Conservation (phyloP, 1,140 invertebrate species). For the Sarcophaga peregrina region DNA sequence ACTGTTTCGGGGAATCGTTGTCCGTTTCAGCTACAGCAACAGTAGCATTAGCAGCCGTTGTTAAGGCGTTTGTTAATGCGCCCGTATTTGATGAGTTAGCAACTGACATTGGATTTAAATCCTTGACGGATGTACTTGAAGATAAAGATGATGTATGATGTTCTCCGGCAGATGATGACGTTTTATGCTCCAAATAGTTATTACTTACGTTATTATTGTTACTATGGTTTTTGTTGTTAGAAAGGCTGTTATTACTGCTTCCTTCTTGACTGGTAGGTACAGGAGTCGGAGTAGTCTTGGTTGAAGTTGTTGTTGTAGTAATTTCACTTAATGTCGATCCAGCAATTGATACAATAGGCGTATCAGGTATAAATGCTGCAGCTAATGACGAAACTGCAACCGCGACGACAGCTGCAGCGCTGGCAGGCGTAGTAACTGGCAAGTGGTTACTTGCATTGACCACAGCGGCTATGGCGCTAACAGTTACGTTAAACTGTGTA, state of each 20-base stretch:
- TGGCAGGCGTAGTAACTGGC: conserved; percentile 28
- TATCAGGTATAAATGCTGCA: conserved; percentile 59
- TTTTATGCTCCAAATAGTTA: conserved; percentile 25
- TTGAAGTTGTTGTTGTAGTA: conserved; percentile 61
- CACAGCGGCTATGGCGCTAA: conserved; percentile 19
- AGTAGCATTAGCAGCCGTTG: conserved; percentile 5
- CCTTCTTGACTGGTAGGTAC: conserved; percentile 34
- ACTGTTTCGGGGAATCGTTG: conserved; percentile 30
- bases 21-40: conserved; percentile 38
- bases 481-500: conserved; percentile 29
- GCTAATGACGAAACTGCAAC: conserved; percentile 42
- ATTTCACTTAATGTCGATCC: conserved; percentile 60
- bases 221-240: conserved; percentile 42
- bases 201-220: conserved; percentile 25
- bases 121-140: conserved; percentile 9
- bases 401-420: conserved; percentile 15
- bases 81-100: conserved; percentile 27
- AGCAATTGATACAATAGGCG: conserved; percentile 63
- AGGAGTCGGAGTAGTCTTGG: conserved; percentile 58
- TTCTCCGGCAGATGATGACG: background rate
- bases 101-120: conserved; percentile 37
- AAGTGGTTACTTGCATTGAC: conserved; percentile 34
- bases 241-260: background rate
- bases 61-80: conserved; percentile 26
- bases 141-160: conserved; percentile 32